These are phyloP conservation scores for Scyliorhinus canicula DNA, from an alignment of 2,797 vertebrate species.

Conservation along the genomic window DNA sequence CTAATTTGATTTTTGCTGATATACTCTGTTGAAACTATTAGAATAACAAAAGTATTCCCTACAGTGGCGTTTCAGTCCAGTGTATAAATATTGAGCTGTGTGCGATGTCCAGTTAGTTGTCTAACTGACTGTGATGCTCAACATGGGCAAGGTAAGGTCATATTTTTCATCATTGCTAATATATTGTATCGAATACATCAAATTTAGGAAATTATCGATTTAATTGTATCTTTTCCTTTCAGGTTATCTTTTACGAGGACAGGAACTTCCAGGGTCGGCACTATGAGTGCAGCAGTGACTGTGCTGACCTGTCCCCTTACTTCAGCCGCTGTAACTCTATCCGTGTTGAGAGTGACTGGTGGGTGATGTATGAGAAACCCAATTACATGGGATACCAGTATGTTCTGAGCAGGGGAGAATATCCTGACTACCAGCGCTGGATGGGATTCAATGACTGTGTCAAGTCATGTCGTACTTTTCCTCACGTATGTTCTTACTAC, in stretches of 20 bases:
- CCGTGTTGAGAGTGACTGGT: constrained; percentile 31
- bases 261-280: constrained; percentile 37
- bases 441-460: constrained; percentile 20
- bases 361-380: constrained; percentile 31
- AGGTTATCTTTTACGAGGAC: constrained; percentile 38
- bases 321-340: constrained; percentile 37
- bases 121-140: neutral
- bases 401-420: constrained; percentile 30
- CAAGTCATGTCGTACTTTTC: neutral
- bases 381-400: constrained; percentile 36
- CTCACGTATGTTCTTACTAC: neutral
- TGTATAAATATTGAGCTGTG: constrained; percentile 11
- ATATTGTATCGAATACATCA: neutral
- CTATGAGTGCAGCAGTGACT: constrained; percentile 35
- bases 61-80: constrained; percentile 1
- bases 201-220: neutral
- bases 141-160: constrained; percentile 25
- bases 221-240: neutral
- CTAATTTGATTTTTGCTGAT: constrained; percentile 30
- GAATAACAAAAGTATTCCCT: constrained; percentile 37
- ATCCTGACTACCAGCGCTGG: constrained; percentile 39
- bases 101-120: neutral
- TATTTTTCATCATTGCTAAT: neutral
- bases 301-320: constrained; percentile 8
- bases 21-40: neutral